Conservation (phyloP, 2,113 vertebrate genomes). For the Recurvirostra avosetta region DNA sequence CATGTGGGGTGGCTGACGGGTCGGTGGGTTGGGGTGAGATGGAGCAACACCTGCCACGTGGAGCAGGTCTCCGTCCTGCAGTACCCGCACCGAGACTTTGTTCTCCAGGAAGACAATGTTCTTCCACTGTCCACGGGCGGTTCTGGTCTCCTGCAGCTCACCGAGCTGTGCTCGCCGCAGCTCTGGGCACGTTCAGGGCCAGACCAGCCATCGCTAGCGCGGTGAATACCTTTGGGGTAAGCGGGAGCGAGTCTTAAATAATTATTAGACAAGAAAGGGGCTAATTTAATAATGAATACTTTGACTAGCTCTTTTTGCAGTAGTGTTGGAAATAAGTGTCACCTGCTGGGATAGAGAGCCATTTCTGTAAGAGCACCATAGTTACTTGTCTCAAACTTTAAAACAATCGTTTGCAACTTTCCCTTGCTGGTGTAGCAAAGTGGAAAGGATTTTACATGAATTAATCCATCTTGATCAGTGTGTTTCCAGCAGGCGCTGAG, state of each 20-base stretch:
- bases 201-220: not conserved
- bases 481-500: not conserved
- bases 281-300: not conserved
- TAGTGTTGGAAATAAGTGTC: not conserved
- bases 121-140: not conserved
- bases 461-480: not conserved
- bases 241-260: not conserved
- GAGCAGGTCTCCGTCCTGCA: not conserved
- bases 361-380: rapidly evolving
- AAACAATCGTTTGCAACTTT: not conserved
- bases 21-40: not conserved
- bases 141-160: not conserved
- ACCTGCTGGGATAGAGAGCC: not conserved
- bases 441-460: not conserved
- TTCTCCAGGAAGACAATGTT: not conserved
- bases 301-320: not conserved
- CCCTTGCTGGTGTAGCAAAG: not conserved
- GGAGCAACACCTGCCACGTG: not conserved
- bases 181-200: not conserved
- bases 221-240: not conserved
- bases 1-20: not conserved
- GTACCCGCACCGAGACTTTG: not conserved
- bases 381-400: not conserved
- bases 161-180: not conserved
- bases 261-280: not conserved